Conservation (phyloP, 2,113 vertebrate genomes). For the Columba livia region DNA sequence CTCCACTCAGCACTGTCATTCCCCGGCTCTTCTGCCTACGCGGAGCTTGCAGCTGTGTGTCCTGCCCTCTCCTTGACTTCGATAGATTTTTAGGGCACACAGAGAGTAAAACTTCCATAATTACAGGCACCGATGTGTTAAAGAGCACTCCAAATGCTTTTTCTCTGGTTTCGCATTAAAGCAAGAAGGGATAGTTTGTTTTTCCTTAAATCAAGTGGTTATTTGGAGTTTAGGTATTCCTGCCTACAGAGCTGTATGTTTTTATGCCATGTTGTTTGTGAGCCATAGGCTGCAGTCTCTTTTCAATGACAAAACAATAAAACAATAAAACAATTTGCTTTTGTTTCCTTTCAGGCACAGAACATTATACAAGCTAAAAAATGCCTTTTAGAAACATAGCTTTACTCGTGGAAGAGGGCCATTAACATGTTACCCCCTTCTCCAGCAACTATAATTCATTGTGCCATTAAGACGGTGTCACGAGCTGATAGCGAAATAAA, state of each 20-base stretch:
- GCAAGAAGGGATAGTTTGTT: not conserved
- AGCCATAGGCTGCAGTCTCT: slow-evolving; percentile 8
- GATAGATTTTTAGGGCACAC: not conserved
- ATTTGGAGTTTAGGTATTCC: slow-evolving; percentile 31
- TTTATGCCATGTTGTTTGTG: not conserved
- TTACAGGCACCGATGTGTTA: slow-evolving; percentile 11
- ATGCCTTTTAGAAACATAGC: not conserved
- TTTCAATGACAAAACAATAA: slow-evolving; percentile 12
- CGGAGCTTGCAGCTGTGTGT: not conserved
- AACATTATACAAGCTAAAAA: not conserved
- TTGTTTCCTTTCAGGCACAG: not conserved
- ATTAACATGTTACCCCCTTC: not conserved
- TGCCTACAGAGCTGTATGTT: not conserved
- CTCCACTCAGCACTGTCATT: not conserved
- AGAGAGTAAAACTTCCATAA: slow-evolving; percentile 1
- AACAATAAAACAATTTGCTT: not conserved
- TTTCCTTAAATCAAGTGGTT: not conserved
- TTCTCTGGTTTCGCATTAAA: not conserved
- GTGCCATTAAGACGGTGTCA: slow-evolving; percentile 14
- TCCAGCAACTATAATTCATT: slow-evolving; percentile 26
- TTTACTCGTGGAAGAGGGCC: not conserved
- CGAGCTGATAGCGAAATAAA: not conserved
- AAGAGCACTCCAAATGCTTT: slow-evolving; percentile 18
- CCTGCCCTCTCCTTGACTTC: slow-evolving; percentile 39
- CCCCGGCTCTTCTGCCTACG: not conserved